Conservation (phyloP, 2,113 vertebrate genomes). For the Hystrix brachyura region DNA sequence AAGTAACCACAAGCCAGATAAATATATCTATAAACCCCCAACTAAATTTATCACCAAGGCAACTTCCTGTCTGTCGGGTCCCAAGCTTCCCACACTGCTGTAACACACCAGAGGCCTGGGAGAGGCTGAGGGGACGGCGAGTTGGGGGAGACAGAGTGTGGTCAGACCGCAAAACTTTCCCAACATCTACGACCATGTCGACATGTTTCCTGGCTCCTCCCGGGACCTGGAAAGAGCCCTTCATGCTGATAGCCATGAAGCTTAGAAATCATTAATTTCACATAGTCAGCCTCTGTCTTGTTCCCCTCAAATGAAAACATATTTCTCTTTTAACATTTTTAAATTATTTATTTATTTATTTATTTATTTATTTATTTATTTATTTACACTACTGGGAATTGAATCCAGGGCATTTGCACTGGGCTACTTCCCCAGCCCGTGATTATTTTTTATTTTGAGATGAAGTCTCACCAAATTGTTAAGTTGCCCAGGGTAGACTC, state of each 20-base stretch:
- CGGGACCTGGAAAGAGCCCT: not conserved
- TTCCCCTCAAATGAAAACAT: not conserved
- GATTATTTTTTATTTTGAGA: not conserved
- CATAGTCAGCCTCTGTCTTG: no score
- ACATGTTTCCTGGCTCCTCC: accelerated
- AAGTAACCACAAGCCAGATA: not conserved
- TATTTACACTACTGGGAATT: not conserved
- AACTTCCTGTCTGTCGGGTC: not conserved
- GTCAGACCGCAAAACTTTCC: not conserved
- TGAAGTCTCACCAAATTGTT: not conserved
- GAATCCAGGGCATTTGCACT: not conserved
- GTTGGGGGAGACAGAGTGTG: not conserved
- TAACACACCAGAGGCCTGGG: accelerated
- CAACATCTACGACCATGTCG: accelerated
- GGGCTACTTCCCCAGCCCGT: not conserved
- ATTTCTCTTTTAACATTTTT: not conserved
- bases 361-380: not conserved
- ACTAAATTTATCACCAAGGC: not conserved
- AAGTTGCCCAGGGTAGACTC: not conserved
- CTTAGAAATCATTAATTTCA: accelerated
- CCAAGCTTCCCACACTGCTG: not conserved
- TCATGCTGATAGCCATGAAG: accelerated
- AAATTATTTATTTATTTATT: not conserved
- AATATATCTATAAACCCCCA: not conserved
- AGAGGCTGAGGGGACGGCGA: not conserved